A percentile compares a stretch with the other conserved stretches of the same genome.
Evolutionary conservation across 2,888 invertebrate genomes (phyloP).

Genomic region (Apamea monoglypha): DNA sequence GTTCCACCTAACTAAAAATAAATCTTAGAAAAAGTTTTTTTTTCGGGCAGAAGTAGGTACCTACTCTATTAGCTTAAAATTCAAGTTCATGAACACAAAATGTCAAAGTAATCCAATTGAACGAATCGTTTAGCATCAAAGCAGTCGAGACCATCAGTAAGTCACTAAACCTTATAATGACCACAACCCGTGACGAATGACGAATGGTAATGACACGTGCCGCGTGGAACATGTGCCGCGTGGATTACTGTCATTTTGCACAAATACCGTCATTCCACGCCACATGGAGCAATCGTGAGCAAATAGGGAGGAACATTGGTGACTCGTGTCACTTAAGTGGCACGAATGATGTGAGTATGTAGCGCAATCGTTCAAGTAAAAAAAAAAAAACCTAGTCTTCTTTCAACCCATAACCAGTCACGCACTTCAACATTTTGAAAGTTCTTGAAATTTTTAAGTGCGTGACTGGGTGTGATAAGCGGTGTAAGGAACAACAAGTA

Average conservation of each 20-base stretch:
- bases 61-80: neutral
- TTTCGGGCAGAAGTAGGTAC: neutral
- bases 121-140: neutral
- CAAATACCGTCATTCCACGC: constrained; percentile 37
- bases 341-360: neutral
- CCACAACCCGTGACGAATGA: constrained; percentile 43
- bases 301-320: constrained; percentile 22
- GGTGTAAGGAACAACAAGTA: neutral
- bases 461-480: too few relatives aligned
- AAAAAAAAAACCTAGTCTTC: too few relatives aligned
- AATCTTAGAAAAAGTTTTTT: too few relatives aligned
- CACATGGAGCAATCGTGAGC: constrained; percentile 8
- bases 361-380: neutral
- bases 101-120: neutral
- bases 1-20: neutral
- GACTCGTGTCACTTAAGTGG: constrained; percentile 1
- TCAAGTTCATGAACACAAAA: neutral
- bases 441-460: too few relatives aligned
- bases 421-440: too few relatives aligned
- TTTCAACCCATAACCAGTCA: too few relatives aligned
- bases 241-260: constrained; percentile 46
- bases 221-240: constrained; percentile 35
- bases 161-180: constrained; percentile 16
- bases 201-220: constrained; percentile 48
- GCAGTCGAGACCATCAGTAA: neutral